Conservation (phyloP, 2,797 vertebrate genomes). For the Catharus ustulatus region DNA sequence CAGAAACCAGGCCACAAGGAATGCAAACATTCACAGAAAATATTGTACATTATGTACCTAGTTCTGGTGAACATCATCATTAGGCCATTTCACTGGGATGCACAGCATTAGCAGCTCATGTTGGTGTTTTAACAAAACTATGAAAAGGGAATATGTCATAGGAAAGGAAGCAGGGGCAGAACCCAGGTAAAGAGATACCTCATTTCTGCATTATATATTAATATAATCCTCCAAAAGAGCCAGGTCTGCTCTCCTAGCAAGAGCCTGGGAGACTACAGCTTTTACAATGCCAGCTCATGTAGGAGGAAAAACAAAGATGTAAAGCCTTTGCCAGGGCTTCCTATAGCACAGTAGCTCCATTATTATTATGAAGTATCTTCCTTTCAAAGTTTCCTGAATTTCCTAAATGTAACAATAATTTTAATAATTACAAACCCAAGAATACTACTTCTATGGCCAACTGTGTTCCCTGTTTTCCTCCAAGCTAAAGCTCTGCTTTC, state of each 20-base stretch:
- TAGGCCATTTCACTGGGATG: background rate
- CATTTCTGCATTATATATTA: background rate
- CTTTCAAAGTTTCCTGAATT: conserved; percentile 66
- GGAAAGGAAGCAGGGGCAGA: background rate
- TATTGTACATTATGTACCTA: conserved; percentile 1
- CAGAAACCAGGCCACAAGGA: conserved; percentile 48
- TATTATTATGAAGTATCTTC: conserved; percentile 48
- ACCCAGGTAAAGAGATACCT: background rate
- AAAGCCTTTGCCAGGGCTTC: conserved; percentile 33
- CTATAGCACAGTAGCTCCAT: background rate
- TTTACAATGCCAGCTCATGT: conserved; percentile 33
- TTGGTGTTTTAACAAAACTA: background rate
- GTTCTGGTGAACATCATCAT: conserved; percentile 47
- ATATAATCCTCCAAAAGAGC: background rate
- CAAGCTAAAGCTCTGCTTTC: conserved; percentile 76
- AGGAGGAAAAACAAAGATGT: background rate
- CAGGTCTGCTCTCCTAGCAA: background rate
- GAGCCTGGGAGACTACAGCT: conserved; percentile 3
- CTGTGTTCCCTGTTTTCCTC: conserved; percentile 73
- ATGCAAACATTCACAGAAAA: conserved; percentile 44
- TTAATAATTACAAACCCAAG: conserved; percentile 72
- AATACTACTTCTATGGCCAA: conserved; percentile 53
- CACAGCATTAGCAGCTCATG: background rate
- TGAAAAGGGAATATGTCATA: background rate
- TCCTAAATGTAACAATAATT: conserved; percentile 74